Base-by-base conservation (phyloP, 53 echinoderm and acorn worm genomes). In the Holothuria leucospilota region DNA sequence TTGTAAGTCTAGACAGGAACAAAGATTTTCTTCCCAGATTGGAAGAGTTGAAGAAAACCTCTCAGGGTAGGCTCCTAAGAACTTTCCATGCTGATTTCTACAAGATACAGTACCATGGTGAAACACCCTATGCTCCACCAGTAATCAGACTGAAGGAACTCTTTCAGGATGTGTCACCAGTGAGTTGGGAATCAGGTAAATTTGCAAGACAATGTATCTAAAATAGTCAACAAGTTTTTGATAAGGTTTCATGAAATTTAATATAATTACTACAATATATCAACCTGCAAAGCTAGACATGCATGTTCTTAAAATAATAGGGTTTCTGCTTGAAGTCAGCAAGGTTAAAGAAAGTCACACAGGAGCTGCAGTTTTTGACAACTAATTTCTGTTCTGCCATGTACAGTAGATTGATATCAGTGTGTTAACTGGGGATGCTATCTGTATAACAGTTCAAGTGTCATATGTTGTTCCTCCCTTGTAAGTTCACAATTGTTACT, bases 1-100 rank as follows among this genome's bases (percentile, higher is more conserved):
- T 96, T n/a, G 27, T 96, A 6, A 69, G 81, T 46, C 84, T 96
- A 65, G 91, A 93, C 82, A 85, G 93, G 14, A 91, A 95, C 40
- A 86, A 62, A 63, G 61, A 84, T 18, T 95, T 93, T 51, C 68
- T 91, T 23, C 91, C 89, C 15, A 29, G 71, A 20, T 81, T 93
- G 10, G 71, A 84, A 27, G 38, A 16, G 14, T n/a, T 95, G 15
- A 30, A 51, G 34, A 62, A 88, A 3, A 13, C 70, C 6, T 61
- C 59, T 23, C 38, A 63, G 3, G 53, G 53, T 8, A 79, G 84
- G 1, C 25, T 88, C 14, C 71, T 93, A 12, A 80, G 66, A 80
- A 84, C 84, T 40, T 73, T 83, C 59, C 89, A 93, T 69, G 95
- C 89, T 15, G 91, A 95, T 80, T 88, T 93, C 69, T 93, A 85